A percentile compares a stretch with the other conserved stretches of the same genome.
Evolutionary conservation across 2,113 vertebrate species (phyloP).

Genomic region (Neopipo cinnamomea): DNA sequence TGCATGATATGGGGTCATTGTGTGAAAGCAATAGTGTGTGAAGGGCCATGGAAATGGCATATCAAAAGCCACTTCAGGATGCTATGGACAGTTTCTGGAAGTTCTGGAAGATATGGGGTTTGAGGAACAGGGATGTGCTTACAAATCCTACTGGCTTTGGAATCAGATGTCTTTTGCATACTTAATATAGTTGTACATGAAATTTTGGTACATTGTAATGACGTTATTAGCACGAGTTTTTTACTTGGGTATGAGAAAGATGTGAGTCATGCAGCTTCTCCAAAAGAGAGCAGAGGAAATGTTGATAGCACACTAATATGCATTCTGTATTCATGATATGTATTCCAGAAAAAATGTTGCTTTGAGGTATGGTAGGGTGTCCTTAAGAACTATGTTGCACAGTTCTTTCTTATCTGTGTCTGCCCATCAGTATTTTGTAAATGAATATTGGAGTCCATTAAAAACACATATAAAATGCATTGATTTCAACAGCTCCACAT

Average conservation of each 20-base stretch:
- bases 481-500: not conserved
- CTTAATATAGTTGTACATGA: not conserved
- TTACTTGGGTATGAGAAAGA: slow-evolving; percentile 19
- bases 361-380: not conserved
- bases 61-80: slow-evolving; percentile 15
- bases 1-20: slow-evolving; percentile 4
- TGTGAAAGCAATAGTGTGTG: not conserved
- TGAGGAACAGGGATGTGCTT: not conserved
- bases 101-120: not conserved
- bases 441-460: not conserved
- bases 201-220: slow-evolving; percentile 13
- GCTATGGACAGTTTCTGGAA: not conserved
- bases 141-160: not conserved
- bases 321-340: not conserved
- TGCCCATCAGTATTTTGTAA: not conserved
- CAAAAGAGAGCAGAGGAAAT: slow-evolving; percentile 3
- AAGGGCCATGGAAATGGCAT: not conserved
- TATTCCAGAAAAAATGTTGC: not conserved
- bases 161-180: not conserved
- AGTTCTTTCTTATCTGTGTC: not conserved
- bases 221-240: slow-evolving; percentile 23
- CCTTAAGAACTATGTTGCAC: not conserved
- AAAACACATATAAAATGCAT: not conserved
- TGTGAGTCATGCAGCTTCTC: slow-evolving; percentile 31
- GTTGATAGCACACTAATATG: not conserved